phyloP scores from a whole-genome alignment of 1,140 invertebrate genomes.

The Octopus sinensis region DNA sequence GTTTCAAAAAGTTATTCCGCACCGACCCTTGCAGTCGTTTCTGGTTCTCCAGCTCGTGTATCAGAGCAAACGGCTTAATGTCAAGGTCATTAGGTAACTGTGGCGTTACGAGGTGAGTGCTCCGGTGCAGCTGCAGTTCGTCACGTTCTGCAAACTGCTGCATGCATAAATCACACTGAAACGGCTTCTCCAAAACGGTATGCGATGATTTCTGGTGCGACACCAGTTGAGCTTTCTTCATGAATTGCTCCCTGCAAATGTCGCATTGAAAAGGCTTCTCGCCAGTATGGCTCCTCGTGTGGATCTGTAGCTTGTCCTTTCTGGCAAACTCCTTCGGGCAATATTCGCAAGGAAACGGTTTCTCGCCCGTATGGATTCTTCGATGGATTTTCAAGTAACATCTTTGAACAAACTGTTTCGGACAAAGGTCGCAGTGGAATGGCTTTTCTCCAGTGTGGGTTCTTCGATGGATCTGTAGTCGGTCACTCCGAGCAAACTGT shows the following conservation, averaged over 20 bases:
- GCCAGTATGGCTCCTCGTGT: slow-evolving; percentile 5
- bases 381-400: slow-evolving; percentile 45
- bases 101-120: slow-evolving; percentile 91
- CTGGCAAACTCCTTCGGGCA: slow-evolving; percentile 16
- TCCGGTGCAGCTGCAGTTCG: slow-evolving; percentile 85
- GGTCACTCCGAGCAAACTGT: slow-evolving; percentile 82
- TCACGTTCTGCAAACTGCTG: slow-evolving; percentile 82
- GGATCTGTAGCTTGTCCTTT: not conserved
- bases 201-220: slow-evolving; percentile 78
- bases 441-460: slow-evolving; percentile 63
- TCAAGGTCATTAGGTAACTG: slow-evolving; percentile 86
- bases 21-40: slow-evolving; percentile 64
- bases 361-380: slow-evolving; percentile 11
- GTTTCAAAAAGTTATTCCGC: not conserved
- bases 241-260: slow-evolving; percentile 76
- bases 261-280: slow-evolving; percentile 14
- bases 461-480: slow-evolving; percentile 75
- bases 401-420: slow-evolving; percentile 41
- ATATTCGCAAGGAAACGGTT: slow-evolving; percentile 14
- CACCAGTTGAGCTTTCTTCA: slow-evolving; percentile 82
- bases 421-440: slow-evolving; percentile 20
- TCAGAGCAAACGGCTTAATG: slow-evolving; percentile 81
- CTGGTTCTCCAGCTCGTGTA: slow-evolving; percentile 81
- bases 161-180: slow-evolving; percentile 82
- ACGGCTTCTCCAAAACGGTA: slow-evolving; percentile 59